Conservation (phyloP, 2,888 invertebrate genomes). For the Nemotelus nigrinus region DNA sequence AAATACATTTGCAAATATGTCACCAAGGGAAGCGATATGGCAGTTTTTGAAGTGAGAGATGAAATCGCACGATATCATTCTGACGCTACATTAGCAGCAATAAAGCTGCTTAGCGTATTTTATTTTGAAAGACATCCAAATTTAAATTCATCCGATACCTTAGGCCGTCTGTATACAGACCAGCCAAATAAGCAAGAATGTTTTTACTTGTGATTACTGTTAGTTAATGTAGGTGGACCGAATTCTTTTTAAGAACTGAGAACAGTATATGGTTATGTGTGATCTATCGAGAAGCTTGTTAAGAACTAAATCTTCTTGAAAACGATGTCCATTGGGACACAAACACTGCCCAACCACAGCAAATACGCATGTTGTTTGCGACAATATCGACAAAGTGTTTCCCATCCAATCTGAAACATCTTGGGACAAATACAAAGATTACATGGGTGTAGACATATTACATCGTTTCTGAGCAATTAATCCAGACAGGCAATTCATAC, state of each 20-base stretch:
- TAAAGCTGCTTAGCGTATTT: too few relatives aligned
- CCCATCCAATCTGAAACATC: slow-evolving; percentile 49
- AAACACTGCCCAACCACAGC: slow-evolving; percentile 48
- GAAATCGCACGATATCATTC: too few relatives aligned
- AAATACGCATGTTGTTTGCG: slow-evolving; percentile 55
- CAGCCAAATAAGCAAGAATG: slow-evolving; percentile 59
- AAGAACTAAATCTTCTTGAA: slow-evolving; percentile 56
- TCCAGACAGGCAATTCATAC: slow-evolving; percentile 31
- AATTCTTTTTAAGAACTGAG: slow-evolving; percentile 57
- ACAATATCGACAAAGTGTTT: slow-evolving; percentile 54
- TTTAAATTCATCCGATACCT: too few relatives aligned
- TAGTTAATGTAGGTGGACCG: slow-evolving; percentile 58
- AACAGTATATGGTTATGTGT: slow-evolving; percentile 60
- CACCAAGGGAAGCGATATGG: too few relatives aligned
- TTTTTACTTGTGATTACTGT: slow-evolving; percentile 58
- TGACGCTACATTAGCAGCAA: too few relatives aligned
- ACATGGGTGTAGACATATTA: slow-evolving; percentile 53
- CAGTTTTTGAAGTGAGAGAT: not conserved
- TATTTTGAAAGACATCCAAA: too few relatives aligned
- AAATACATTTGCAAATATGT: not conserved
- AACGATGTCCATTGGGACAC: slow-evolving; percentile 55
- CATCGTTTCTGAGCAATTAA: slow-evolving; percentile 34
- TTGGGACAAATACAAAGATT: slow-evolving; percentile 49
- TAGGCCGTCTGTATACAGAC: too few relatives aligned
- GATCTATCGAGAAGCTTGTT: slow-evolving; percentile 59